phyloP scores from a whole-genome alignment of 2,113 vertebrate species.

The Anser cygnoides region DNA sequence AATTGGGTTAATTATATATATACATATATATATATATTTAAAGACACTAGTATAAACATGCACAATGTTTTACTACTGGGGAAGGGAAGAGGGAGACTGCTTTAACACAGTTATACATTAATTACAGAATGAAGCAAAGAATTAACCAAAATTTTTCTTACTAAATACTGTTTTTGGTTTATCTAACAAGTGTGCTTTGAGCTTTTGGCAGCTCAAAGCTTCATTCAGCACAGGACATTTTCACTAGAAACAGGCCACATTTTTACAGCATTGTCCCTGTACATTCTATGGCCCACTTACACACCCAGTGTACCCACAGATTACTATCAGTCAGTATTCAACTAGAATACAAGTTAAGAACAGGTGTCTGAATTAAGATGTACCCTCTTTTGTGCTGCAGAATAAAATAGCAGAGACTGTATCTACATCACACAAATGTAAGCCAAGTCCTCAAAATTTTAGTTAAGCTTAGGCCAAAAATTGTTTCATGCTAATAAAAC shows the following conservation, averaged over 20 bases:
- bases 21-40: neutral
- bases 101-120: slow-evolving; percentile 11
- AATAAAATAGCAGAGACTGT: neutral
- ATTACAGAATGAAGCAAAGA: slow-evolving; percentile 15
- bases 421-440: neutral
- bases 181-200: neutral
- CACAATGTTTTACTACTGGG: slow-evolving; percentile 32
- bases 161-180: neutral
- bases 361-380: neutral
- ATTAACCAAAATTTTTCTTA: neutral
- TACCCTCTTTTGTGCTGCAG: neutral
- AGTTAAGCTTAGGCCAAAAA: neutral
- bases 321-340: neutral
- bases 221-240: neutral
- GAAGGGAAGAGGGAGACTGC: neutral
- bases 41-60: slow-evolving; percentile 37
- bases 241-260: neutral
- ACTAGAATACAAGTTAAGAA: neutral
- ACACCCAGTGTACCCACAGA: neutral
- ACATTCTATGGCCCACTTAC: neutral
- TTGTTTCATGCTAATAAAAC: neutral
- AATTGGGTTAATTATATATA: neutral
- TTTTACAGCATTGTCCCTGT: neutral
- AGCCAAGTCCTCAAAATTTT: neutral
- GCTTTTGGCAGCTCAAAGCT: neutral